Percentiles rank a stretch among this genome's conserved stretches.
phyloP scores from a whole-genome alignment of 2,797 vertebrate genomes.

The Cyprinella venusta region DNA sequence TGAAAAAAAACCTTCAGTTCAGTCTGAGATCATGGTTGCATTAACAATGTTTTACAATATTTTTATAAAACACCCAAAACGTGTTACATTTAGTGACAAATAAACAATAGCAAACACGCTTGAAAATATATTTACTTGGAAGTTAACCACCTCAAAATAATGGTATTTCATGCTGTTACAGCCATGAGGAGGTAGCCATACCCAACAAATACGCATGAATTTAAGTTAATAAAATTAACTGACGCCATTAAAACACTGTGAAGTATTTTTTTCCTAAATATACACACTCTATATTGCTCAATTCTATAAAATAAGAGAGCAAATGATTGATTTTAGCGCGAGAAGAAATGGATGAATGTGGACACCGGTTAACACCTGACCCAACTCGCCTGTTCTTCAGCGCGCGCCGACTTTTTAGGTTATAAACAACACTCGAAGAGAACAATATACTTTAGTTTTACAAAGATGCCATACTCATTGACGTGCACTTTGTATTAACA shows the following conservation, averaged over 20 bases:
- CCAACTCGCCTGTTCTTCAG: constrained; percentile 73
- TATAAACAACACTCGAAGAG: constrained; percentile 68
- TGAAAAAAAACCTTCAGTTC: background rate
- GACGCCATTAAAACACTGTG: background rate
- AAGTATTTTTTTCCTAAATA: constrained; percentile 30
- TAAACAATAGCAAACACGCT: background rate
- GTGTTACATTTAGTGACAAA: background rate
- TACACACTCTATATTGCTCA: constrained; percentile 59
- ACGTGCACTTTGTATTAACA: background rate
- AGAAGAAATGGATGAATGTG: constrained; percentile 75
- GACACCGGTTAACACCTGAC: constrained; percentile 76
- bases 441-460: background rate
- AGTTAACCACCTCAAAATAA: constrained; percentile 1
- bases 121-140: background rate
- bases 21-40: background rate
- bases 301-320: constrained; percentile 83
- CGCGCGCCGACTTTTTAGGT: constrained; percentile 78
- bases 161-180: background rate
- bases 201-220: constrained; percentile 19
- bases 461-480: background rate
- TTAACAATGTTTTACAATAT: background rate
- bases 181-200: background rate
- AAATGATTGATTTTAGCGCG: constrained; percentile 64
- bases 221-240: constrained; percentile 56
- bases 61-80: background rate